Evolutionary conservation across 2,797 vertebrate species (phyloP).

Genomic region (Anas capensis): DNA sequence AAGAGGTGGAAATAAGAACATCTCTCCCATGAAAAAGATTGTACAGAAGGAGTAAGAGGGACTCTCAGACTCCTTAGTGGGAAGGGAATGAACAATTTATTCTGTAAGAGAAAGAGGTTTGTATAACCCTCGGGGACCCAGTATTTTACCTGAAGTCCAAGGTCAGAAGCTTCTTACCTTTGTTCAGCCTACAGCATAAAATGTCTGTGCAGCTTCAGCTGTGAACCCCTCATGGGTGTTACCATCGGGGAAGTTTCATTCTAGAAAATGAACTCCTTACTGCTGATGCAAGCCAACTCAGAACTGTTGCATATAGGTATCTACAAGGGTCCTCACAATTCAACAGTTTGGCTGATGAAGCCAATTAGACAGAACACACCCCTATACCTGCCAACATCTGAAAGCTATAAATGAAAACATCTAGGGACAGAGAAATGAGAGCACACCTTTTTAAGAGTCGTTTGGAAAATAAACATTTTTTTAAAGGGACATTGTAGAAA

Average conservation of each 20-base stretch:
- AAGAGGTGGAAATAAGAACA: constrained; percentile 17
- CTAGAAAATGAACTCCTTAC: neutral
- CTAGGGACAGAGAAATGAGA: neutral
- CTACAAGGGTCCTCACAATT: neutral
- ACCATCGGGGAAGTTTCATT: neutral
- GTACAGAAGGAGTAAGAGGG: neutral
- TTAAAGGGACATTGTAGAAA: neutral
- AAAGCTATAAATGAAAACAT: neutral
- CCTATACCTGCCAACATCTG: neutral
- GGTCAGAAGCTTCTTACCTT: neutral
- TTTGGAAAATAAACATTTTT: neutral
- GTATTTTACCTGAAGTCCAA: neutral
- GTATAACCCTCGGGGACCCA: neutral
- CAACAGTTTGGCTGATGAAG: neutral
- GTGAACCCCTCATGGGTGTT: neutral
- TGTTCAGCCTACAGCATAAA: neutral
- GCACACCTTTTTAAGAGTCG: neutral
- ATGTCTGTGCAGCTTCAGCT: neutral
- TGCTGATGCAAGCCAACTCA: neutral
- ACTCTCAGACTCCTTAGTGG: neutral
- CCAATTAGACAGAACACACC: neutral
- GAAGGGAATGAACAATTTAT: neutral
- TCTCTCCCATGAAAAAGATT: neutral
- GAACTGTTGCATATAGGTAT: neutral
- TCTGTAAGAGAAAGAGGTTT: neutral